phyloP scores from a whole-genome alignment of 53 echinoderm and acorn worm genomes.

The Patiria pectinifera region DNA sequence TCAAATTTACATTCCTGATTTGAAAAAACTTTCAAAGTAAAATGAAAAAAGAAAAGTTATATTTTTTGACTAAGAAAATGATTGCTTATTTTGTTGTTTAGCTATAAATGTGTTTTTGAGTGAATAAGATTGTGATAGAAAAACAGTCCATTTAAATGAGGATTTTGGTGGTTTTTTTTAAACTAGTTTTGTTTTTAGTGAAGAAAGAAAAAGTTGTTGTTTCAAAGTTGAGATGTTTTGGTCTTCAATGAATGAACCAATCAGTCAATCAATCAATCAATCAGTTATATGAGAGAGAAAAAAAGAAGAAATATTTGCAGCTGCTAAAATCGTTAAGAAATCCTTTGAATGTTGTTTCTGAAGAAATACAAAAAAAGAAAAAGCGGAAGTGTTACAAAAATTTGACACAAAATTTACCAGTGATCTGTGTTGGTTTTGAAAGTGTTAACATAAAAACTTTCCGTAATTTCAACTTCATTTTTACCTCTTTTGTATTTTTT shows the following conservation, averaged over 20 bases:
- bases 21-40: background rate
- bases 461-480: background rate
- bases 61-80: background rate
- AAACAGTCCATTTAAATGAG: no score
- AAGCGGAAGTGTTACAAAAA: background rate
- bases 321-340: background rate
- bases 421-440: background rate
- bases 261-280: slow-evolving; percentile 45
- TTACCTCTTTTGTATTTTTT: background rate
- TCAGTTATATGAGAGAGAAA: background rate
- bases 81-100: no score
- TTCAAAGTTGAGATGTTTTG: slow-evolving; percentile 4
- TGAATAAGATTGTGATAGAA: no score
- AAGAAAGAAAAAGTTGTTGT: background rate
- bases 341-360: background rate
- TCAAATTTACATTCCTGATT: background rate
- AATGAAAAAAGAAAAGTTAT: background rate
- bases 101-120: background rate
- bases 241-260: background rate
- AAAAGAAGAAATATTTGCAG: background rate
- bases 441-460: background rate
- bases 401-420: background rate
- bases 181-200: slow-evolving; percentile 1
- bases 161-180: background rate
- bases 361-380: background rate